These are phyloP conservation scores for Tetranychus truncatus DNA, from an alignment of 2,888 invertebrate species.

Conservation along the genomic window DNA sequence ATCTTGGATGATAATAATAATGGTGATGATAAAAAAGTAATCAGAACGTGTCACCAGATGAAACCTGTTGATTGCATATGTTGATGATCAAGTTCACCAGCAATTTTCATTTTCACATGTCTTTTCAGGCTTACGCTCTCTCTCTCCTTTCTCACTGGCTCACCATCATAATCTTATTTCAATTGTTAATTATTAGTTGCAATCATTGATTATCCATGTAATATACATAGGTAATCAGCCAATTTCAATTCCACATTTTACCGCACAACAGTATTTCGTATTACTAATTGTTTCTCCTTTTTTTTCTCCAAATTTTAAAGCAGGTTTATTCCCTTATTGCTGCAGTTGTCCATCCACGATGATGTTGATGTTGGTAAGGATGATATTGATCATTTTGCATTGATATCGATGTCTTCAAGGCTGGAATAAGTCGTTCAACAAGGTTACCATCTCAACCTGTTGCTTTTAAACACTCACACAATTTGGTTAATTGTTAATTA, in stretches of 20 bases:
- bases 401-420: not conserved
- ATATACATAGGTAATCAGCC: not conserved
- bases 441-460: not conserved
- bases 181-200: not conserved
- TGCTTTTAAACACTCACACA: not conserved
- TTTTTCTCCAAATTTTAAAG: not conserved
- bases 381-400: not conserved
- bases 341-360: not conserved
- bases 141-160: not conserved
- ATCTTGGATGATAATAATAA: not conserved
- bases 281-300: not conserved
- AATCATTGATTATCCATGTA: not conserved
- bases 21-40: not conserved
- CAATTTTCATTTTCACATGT: conserved; percentile 1
- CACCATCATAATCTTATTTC: not conserved
- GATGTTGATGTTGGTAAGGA: not conserved
- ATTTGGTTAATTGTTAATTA: not conserved
- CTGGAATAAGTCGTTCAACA: not conserved
- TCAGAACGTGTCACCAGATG: not conserved
- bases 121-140: not conserved
- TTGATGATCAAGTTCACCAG: not conserved
- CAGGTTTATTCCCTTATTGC: not conserved
- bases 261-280: not conserved
- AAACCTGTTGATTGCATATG: conserved; percentile 7
- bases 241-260: not conserved